Conservation (phyloP, 2,888 invertebrate genomes). For the Piscicola geometra region DNA sequence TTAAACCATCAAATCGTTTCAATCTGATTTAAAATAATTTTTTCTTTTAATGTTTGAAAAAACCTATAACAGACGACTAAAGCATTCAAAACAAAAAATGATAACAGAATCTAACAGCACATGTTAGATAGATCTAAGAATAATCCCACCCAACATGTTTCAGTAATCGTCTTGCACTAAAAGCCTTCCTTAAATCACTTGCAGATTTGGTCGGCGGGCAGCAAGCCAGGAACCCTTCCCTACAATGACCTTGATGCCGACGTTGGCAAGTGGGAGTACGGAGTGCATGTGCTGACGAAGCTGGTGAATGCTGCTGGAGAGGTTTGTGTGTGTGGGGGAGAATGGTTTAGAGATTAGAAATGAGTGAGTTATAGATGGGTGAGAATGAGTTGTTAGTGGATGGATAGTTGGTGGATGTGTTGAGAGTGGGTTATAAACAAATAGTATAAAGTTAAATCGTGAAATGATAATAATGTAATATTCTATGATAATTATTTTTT, state of each 20-base stretch:
- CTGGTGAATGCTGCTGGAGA: conserved; percentile 27
- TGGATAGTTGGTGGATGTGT: background rate
- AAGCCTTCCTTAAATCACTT: too few species aligned
- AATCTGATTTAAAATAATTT: background rate
- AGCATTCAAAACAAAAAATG: too few species aligned
- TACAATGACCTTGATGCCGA: conserved; percentile 26
- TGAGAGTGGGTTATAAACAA: background rate
- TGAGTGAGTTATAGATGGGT: background rate
- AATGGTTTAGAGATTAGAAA: too few species aligned
- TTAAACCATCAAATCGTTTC: background rate
- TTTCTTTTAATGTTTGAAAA: background rate
- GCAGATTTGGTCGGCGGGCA: conserved; percentile 18
- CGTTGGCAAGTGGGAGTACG: conserved; percentile 25
- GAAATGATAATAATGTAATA: too few species aligned
- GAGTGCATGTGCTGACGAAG: conserved; percentile 28
- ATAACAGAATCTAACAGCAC: too few species aligned
- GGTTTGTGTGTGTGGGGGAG: too few species aligned
- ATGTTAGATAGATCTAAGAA: too few species aligned
- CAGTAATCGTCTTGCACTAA: too few species aligned
- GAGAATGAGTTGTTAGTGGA: background rate
- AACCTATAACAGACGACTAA: too few species aligned
- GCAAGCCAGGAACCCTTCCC: conserved; percentile 16
- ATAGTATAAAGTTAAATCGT: too few species aligned
- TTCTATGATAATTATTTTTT: too few species aligned
- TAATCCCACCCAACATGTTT: too few species aligned